Evolutionary conservation across 2,888 invertebrate species (phyloP), one percentile per base, ranked within the genome.

Genomic region (Herminia tarsipennalis): DNA sequence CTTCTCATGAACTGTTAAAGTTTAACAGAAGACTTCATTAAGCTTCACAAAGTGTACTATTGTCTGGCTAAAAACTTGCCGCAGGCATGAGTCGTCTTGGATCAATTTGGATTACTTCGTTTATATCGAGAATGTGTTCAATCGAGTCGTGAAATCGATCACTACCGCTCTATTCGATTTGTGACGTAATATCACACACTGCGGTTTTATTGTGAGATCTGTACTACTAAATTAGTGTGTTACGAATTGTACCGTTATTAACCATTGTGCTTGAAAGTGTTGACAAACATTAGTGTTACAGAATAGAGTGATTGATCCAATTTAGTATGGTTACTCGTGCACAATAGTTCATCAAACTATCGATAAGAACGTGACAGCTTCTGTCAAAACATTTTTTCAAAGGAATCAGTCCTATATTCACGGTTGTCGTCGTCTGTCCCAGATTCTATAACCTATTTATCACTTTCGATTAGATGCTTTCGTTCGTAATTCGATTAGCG

Each of bases 61-160:
- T 78, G 75, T 79, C 46, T 42, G 47, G 53, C 63, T 63, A 63
- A 64, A 65, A 69, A 74, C 75, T 69, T 66, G 66, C 59, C 47
- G 64, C 59, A 65, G 70, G 61, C 65, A 66, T 62, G 60, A 66
- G 60, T 68, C 60, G 46, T 67, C 66, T 78, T 78, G 68, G 68
- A 66, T 67, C 61, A 62, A 59, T 59, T 51, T 42, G 58, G 51
- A 70, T 72, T 65, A 72, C 48, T 60, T 71, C 56, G 50, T 66
- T 52, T 33, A 56, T 67, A 73, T 75, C 66, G 64, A 70, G 66
- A 56, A 58, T 69, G 73, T 73, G 71, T 71, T 66, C 55, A 58
- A 66, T 76, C 64, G 61, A 61, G 58, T 76, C 71, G 65, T 75
- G 70, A 79, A 82, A 82, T 83, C 78, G 78, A 83, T 81, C 75